These are phyloP conservation scores for Microchirus variegatus DNA, from an alignment of 2,797 vertebrate genomes.

Conservation along the genomic window DNA sequence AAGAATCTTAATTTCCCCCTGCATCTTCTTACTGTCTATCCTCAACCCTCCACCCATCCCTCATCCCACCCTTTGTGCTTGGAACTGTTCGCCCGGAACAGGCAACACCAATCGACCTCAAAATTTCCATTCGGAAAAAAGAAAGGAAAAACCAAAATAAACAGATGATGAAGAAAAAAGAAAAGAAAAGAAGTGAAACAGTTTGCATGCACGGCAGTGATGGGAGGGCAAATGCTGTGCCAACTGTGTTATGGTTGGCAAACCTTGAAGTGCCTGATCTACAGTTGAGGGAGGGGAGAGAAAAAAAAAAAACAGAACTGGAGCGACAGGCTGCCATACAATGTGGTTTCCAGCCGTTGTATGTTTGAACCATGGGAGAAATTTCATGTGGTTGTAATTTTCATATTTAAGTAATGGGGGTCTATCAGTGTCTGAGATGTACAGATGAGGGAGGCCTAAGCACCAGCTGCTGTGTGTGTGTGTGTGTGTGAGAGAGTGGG, in stretches of 20 bases:
- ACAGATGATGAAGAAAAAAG: slow-evolving; percentile 70
- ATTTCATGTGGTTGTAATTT: slow-evolving; percentile 84
- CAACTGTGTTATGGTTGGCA: slow-evolving; percentile 82
- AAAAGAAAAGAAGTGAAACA: slow-evolving; percentile 67
- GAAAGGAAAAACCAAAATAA: slow-evolving; percentile 78
- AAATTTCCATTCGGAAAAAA: slow-evolving; percentile 82
- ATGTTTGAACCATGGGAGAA: slow-evolving; percentile 76
- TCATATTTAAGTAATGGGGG: slow-evolving; percentile 80
- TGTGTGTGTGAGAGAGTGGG: slow-evolving; percentile 18
- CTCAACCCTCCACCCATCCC: slow-evolving; percentile 41
- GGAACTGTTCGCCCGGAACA: slow-evolving; percentile 75
- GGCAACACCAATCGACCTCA: slow-evolving; percentile 78
- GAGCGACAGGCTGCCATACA: slow-evolving; percentile 64
- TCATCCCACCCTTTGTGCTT: slow-evolving; percentile 63
- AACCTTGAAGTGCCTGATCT: slow-evolving; percentile 77
- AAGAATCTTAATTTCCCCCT: slow-evolving; percentile 61
- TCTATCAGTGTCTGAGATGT: slow-evolving; percentile 72
- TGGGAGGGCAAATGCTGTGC: slow-evolving; percentile 64
- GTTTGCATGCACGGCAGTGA: slow-evolving; percentile 65
- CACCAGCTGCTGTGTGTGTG: slow-evolving; percentile 45
- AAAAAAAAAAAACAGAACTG: slow-evolving; percentile 24
- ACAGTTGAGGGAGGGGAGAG: slow-evolving; percentile 44
- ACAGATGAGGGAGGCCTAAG: slow-evolving; percentile 54
- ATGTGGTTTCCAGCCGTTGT: slow-evolving; percentile 68
- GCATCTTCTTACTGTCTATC: slow-evolving; percentile 60